Evolutionary conservation across 2,113 vertebrate species (phyloP).

Genomic region (Oryctolagus cuniculus): DNA sequence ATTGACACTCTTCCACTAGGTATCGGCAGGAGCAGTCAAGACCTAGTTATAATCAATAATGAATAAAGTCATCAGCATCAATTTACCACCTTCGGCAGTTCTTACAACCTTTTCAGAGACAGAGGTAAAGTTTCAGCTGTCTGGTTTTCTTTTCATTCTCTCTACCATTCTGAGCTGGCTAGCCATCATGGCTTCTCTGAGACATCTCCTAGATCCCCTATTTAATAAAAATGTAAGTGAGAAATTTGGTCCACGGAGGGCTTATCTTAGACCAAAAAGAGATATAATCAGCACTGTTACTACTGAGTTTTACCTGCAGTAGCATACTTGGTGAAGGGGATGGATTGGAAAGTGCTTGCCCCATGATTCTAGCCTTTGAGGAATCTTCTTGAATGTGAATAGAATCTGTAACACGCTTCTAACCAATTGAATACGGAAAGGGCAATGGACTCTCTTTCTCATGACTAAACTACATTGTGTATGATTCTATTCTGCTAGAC

Average conservation of each 20-base stretch:
- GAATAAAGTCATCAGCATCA: not conserved
- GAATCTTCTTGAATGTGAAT: not conserved
- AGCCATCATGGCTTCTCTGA: not conserved
- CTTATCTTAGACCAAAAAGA: not conserved
- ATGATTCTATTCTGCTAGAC: not conserved
- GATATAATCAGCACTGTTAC: not conserved
- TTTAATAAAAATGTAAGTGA: not conserved
- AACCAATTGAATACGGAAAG: not conserved
- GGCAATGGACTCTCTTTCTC: not conserved
- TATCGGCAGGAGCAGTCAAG: not conserved
- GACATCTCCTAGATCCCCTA: not conserved
- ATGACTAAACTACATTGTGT: not conserved
- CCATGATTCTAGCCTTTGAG: rapidly evolving
- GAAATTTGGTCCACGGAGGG: not conserved
- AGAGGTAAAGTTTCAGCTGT: not conserved
- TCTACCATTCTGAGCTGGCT: not conserved
- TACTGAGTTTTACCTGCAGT: not conserved
- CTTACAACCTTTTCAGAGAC: not conserved
- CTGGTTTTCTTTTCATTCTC: not conserved
- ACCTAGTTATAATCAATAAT: not conserved
- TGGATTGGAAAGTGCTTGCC: not conserved
- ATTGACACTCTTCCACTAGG: not conserved
- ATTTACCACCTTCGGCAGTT: not conserved
- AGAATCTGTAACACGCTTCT: not conserved
- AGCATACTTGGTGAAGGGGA: not conserved